A percentile compares a stretch with the other conserved stretches of the same genome.
Conservation (phyloP, 37 sponge, comb jelly and placozoan species). For the Dysidea cf. avara region DNA sequence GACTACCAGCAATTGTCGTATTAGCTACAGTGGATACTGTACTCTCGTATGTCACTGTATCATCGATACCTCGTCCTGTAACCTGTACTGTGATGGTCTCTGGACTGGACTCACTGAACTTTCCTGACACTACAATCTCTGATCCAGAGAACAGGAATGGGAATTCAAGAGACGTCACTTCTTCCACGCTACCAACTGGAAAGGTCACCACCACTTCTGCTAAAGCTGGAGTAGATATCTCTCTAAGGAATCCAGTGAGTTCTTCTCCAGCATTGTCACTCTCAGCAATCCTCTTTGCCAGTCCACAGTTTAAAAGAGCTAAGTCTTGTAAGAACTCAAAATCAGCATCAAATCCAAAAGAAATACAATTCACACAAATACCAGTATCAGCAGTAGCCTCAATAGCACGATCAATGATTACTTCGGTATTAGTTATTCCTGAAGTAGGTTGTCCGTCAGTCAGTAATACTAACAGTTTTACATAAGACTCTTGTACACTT, state of each 20-base stretch:
- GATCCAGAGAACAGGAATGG: constrained; percentile 56
- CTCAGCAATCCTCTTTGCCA: constrained; percentile 36
- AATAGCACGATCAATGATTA: constrained; percentile 11
- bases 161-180: constrained; percentile 4
- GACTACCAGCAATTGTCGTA: constrained; percentile 9
- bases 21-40: constrained; percentile 1
- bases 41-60: constrained; percentile 6
- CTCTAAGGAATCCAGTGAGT: constrained; percentile 49
- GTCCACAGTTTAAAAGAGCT: constrained; percentile 44
- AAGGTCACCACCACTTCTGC: constrained; percentile 14
- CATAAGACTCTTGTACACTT: background rate
- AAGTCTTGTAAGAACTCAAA: constrained; percentile 36
- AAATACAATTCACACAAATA: constrained; percentile 56
- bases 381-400: constrained; percentile 13
- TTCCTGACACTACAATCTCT: constrained; percentile 52
- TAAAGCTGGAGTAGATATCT: constrained; percentile 50
- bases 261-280: constrained; percentile 42
- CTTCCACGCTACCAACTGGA: background rate
- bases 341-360: constrained; percentile 43
- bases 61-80: constrained; percentile 15
- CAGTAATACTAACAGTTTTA: constrained; percentile 51
- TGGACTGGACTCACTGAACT: constrained; percentile 3
- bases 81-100: constrained; percentile 16
- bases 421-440: constrained; percentile 23
- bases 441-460: constrained; percentile 63